Evolutionary conservation across 1,140 invertebrate genomes (phyloP).

Genomic region (Caenorhabditis tropicalis): DNA sequence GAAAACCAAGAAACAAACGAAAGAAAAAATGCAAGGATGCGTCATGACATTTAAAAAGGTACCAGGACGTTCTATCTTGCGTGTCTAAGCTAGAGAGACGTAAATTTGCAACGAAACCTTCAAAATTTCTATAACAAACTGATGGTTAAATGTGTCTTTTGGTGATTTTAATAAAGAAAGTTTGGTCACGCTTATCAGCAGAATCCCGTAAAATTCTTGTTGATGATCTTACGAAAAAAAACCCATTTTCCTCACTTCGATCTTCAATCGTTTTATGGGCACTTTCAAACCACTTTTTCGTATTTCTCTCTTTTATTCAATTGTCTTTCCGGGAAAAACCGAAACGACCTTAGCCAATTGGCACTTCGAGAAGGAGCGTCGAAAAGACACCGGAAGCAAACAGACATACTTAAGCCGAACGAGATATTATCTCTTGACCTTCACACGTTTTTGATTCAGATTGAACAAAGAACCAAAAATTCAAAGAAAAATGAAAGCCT

Average conservation of each 20-base stretch:
- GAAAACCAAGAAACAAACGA: neutral
- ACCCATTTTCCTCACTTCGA: neutral
- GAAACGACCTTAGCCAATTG: constrained; percentile 7
- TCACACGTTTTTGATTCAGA: neutral
- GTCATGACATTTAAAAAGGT: neutral
- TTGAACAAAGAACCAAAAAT: no score
- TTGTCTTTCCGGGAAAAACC: neutral
- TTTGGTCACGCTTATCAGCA: no score
- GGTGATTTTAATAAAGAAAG: no score
- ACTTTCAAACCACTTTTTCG: neutral
- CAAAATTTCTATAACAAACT: no score
- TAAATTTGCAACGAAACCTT: no score
- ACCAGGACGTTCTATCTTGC: no score
- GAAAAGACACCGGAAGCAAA: neutral
- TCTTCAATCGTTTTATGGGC: neutral
- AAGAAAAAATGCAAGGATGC: neutral
- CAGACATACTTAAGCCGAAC: neutral
- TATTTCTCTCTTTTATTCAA: neutral
- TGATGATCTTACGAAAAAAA: no score
- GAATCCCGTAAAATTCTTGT: no score
- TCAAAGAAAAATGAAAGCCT: no score
- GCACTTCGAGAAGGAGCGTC: neutral
- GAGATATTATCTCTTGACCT: neutral
- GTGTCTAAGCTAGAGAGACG: no score
- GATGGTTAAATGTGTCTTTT: no score